phyloP scores from a whole-genome alignment of 2,888 invertebrate species.

The Thyatira batis region DNA sequence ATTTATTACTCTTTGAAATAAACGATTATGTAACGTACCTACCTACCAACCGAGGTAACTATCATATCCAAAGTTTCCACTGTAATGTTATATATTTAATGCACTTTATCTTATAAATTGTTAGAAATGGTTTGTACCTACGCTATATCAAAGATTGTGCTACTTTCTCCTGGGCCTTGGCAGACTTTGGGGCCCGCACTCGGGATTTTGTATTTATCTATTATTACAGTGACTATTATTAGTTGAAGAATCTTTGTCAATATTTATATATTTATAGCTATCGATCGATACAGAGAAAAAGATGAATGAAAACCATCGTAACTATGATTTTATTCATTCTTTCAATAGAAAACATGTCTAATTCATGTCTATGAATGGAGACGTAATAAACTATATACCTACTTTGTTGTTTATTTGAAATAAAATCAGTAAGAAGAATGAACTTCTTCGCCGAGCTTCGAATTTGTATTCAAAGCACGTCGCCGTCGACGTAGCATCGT shows the following conservation, averaged over 20 bases:
- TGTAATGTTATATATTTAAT: neutral
- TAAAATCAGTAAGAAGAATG: neutral
- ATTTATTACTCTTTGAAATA: neutral
- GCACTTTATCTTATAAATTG: slow-evolving; percentile 4
- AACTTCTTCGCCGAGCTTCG: slow-evolving; percentile 6
- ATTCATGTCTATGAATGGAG: neutral
- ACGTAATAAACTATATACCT: neutral
- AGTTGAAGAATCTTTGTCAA: no score
- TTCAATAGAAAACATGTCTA: no score
- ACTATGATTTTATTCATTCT: neutral
- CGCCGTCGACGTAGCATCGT: slow-evolving; percentile 6
- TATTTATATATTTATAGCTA: no score
- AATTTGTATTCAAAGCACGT: slow-evolving; percentile 32
- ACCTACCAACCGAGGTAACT: no score
- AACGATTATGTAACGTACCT: neutral
- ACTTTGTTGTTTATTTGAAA: neutral
- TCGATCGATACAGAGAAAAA: slow-evolving; percentile 2
- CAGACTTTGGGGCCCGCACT: slow-evolving; percentile 18
- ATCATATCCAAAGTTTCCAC: neutral
- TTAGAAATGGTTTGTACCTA: slow-evolving; percentile 24
- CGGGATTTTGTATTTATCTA: slow-evolving; percentile 29
- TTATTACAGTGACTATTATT: no score
- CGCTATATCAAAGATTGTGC: slow-evolving; percentile 31
- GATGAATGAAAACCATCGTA: neutral
- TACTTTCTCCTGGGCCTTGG: slow-evolving; percentile 31